Base-by-base conservation (phyloP, 2,888 invertebrate species). In the Drosophila crucigera region DNA sequence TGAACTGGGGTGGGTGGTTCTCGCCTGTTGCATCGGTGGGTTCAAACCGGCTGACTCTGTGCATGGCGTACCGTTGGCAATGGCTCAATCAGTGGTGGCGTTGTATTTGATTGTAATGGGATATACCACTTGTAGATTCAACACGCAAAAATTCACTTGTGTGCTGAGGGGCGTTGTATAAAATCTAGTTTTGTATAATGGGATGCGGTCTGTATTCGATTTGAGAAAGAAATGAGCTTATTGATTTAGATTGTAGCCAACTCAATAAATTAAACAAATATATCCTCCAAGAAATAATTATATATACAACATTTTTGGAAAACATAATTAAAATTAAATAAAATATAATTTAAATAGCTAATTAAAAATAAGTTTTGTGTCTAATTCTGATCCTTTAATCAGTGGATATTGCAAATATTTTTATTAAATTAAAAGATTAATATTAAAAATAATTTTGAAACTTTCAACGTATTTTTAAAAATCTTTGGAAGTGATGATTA, bases 41-140 rank as follows among this genome's bases (percentile, higher is more conserved):
- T 31, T 33, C 31, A 22, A 67, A 65, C 66, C 64, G 74, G 74
- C 58, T 68, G 74, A 52, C 69, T 77, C 49, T 67, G 54, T 61
- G 25, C 25, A 28, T 39, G 37, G 19, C 28, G 28, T 22, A 58
- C 37, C 16, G 60, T 39, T 63, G 68, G 84, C 83, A 78, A 86
- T 85, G 85, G 90, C 90, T 86, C 85, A 86, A 86, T 86, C 85
- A 86, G 90, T 87, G 85, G 85, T 90, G 83, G 89, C 83, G 83
- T 80, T 73, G 56, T 43, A 74, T 85, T 89, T 82, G 85, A 82
- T 90, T 85, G 85, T 85, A 90, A 85, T 85, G 85, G 85, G 85
- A 88, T 86, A 67, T 65, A 73, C 85, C 85, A 85, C 85, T 85
- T 85, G 85, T 85, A 90, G 85, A 82, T 88, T 85, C 84, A 66